Conservation (phyloP, 2,888 invertebrate species). For the Dryomyza anilis region DNA sequence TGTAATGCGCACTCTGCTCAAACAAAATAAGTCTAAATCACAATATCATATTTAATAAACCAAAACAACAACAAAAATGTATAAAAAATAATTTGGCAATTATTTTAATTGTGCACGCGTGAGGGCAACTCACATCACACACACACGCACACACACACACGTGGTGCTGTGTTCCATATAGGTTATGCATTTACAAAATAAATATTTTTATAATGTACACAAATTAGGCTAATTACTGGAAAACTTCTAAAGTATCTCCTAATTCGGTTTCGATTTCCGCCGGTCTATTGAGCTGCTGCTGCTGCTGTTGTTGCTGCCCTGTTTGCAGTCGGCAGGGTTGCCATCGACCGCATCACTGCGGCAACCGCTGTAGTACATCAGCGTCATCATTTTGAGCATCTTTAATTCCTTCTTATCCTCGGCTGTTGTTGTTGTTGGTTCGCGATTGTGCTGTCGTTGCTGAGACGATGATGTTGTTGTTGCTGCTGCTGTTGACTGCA, state of each 20-base stretch:
- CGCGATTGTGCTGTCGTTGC: conserved; percentile 32
- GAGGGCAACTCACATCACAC: not conserved
- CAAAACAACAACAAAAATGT: not conserved
- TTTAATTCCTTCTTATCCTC: conserved; percentile 58
- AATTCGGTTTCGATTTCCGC: conserved; percentile 28
- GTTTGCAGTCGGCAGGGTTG: conserved; percentile 11
- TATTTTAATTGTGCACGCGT: not conserved
- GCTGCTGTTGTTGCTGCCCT: conserved; percentile 7
- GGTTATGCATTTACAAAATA: not conserved
- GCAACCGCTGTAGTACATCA: conserved; percentile 54
- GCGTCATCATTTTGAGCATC: conserved; percentile 58
- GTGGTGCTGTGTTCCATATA: not conserved
- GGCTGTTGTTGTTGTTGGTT: conserved; percentile 39
- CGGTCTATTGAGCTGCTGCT: conserved; percentile 4
- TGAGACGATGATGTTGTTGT: conserved; percentile 33
- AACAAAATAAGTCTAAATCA: not conserved
- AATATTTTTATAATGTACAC: too few species aligned
- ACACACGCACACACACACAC: not conserved
- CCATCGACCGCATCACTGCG: conserved; percentile 19
- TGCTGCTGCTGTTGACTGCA: conserved; percentile 32
- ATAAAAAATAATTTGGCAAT: conserved; percentile 21
- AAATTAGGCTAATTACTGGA: conserved; percentile 28
- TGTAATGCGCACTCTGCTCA: too few species aligned
- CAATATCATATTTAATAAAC: not conserved
- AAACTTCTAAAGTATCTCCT: conserved; percentile 4